Percentiles rank a stretch among this genome's conserved stretches.
These are phyloP conservation scores for Acronicta psi DNA, from an alignment of 2,888 invertebrate genomes.

Conservation along the genomic window DNA sequence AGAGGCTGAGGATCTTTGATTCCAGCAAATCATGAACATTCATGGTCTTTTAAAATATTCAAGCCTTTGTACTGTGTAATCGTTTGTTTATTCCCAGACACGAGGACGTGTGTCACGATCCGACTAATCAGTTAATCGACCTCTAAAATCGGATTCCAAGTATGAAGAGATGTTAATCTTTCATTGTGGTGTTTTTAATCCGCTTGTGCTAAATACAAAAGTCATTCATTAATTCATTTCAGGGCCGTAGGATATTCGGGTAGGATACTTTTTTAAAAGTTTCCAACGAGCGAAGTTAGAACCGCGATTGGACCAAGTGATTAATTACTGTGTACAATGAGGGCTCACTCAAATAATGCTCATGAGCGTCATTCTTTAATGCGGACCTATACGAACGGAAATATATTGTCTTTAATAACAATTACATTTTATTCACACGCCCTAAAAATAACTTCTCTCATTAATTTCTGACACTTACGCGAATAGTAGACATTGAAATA, in stretches of 20 bases:
- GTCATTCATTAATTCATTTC: conserved; percentile 17
- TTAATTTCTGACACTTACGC: too few species aligned
- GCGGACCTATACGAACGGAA: not conserved
- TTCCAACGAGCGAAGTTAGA: not conserved
- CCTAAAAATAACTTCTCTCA: not conserved
- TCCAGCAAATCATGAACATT: conserved; percentile 40
- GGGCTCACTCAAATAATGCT: not conserved
- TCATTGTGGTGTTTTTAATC: conserved; percentile 40
- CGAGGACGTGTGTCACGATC: conserved; percentile 51
- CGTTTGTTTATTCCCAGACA: conserved; percentile 32
- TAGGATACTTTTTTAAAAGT: not conserved
- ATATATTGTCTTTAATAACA: not conserved
- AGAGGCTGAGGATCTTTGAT: conserved; percentile 17
- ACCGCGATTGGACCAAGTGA: not conserved
- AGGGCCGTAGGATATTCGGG: conserved; percentile 11
- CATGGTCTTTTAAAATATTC: conserved; percentile 38
- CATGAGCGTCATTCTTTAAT: not conserved
- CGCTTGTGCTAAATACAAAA: conserved; percentile 18
- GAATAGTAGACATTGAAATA: too few species aligned
- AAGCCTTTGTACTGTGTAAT: conserved; percentile 32
- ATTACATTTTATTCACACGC: not conserved
- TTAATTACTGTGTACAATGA: not conserved
- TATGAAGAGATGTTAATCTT: conserved; percentile 52
- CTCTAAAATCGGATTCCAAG: conserved; percentile 49
- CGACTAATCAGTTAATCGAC: conserved; percentile 54